A percentile compares a stretch with the other conserved stretches of the same genome.
These are phyloP conservation scores for Barnardius zonarius DNA, from an alignment of 2,113 vertebrate genomes.

Conservation along the genomic window DNA sequence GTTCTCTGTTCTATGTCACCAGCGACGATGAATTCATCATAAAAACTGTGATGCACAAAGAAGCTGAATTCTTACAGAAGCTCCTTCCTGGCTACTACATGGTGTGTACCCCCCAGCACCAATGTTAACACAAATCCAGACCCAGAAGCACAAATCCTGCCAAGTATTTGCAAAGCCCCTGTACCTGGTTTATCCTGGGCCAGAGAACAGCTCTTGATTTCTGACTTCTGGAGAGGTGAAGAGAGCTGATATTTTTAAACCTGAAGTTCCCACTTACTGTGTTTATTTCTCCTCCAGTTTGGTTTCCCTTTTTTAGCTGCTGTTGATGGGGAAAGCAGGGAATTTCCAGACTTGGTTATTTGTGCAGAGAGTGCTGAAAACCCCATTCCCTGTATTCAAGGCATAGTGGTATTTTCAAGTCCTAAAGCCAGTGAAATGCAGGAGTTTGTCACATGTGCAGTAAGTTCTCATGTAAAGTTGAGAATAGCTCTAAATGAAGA, in stretches of 20 bases:
- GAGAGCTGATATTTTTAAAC: slow-evolving; percentile 48
- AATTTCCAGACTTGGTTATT: slow-evolving; percentile 29
- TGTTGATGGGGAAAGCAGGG: slow-evolving; percentile 9
- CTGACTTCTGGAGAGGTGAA: slow-evolving; percentile 1
- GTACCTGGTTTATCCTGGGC: slow-evolving; percentile 20
- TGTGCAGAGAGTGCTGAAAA: background rate
- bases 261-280: slow-evolving; percentile 22
- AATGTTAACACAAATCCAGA: background rate
- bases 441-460: background rate
- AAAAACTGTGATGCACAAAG: slow-evolving; percentile 99
- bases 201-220: background rate
- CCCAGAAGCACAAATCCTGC: background rate
- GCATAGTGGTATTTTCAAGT: background rate
- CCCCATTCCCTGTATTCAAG: background rate
- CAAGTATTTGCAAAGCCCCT: background rate
- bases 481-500: background rate
- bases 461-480: background rate
- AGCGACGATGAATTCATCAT: slow-evolving; percentile 99
- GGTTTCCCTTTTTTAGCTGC: slow-evolving; percentile 29
- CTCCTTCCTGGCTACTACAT: slow-evolving; percentile 98
- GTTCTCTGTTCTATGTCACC: slow-evolving; percentile 96
- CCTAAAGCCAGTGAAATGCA: background rate
- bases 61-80: slow-evolving; percentile 97
- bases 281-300: slow-evolving; percentile 16
- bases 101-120: slow-evolving; percentile 70